Evolutionary conservation across 2,888 invertebrate species (phyloP).

Genomic region (Sussaba pulchella): DNA sequence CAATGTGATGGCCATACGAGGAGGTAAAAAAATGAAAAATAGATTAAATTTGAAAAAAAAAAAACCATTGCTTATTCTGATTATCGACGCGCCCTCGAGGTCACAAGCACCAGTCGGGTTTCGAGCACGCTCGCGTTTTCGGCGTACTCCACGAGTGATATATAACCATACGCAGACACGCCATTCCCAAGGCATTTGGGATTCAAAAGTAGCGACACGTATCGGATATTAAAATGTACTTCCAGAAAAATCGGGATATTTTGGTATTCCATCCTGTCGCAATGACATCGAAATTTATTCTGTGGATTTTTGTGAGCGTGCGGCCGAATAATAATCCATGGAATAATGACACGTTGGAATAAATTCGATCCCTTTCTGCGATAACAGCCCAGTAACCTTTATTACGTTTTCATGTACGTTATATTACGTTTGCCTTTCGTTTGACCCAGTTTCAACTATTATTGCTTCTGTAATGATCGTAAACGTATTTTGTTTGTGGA

Average conservation of each 20-base stretch:
- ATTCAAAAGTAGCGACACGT: slow-evolving; percentile 22
- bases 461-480: neutral
- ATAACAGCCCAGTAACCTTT: neutral
- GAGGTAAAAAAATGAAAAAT: too few relatives aligned
- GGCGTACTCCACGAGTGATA: neutral
- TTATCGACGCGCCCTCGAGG: slow-evolving; percentile 25
- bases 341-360: neutral
- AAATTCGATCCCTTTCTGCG: neutral
- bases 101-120: slow-evolving; percentile 3
- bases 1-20: slow-evolving; percentile 8
- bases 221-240: slow-evolving; percentile 48
- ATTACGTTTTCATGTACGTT: neutral
- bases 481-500: neutral
- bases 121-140: slow-evolving; percentile 8
- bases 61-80: slow-evolving; percentile 16
- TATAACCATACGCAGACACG: slow-evolving; percentile 21
- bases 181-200: slow-evolving; percentile 40
- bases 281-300: slow-evolving; percentile 26
- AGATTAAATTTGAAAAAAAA: too few relatives aligned
- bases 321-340: neutral
- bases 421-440: neutral
- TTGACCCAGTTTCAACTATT: neutral
- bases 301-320: neutral
- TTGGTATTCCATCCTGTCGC: neutral
- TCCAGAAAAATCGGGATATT: slow-evolving; percentile 16